Percentiles rank a stretch among this genome's conserved stretches.
Evolutionary conservation across 2,888 invertebrate species (phyloP).

Genomic region (Deroplatys truncata): DNA sequence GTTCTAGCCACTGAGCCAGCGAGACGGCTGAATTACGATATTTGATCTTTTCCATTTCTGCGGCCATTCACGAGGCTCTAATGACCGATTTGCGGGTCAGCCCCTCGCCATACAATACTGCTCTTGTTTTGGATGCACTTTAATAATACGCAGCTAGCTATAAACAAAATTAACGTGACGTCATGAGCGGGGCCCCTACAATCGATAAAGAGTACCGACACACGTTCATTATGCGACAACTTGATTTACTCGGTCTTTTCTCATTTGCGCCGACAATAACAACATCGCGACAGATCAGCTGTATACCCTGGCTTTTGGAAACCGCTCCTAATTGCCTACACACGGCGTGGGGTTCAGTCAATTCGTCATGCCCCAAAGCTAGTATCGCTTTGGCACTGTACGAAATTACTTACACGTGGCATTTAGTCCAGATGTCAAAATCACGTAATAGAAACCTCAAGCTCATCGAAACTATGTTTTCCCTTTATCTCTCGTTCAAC

Average conservation of each 20-base stretch:
- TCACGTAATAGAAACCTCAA: too few species aligned
- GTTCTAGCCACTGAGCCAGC: neutral
- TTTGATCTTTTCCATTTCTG: neutral
- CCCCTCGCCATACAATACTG: neutral
- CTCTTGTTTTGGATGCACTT: neutral
- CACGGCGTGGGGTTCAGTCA: too few species aligned
- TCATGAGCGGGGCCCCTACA: neutral
- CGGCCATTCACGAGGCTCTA: neutral
- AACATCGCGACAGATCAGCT: neutral
- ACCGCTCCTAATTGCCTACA: too few species aligned
- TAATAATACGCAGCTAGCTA: neutral
- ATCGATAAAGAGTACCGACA: neutral
- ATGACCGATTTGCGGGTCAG: neutral
- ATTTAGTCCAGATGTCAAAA: too few species aligned
- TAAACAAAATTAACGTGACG: neutral
- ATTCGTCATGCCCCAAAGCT: too few species aligned
- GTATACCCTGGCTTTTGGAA: too few species aligned
- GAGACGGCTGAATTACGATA: neutral
- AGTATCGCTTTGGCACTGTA: too few species aligned
- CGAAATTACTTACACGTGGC: too few species aligned
- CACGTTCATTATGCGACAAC: neutral
- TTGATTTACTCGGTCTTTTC: neutral
- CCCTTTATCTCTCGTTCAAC: too few species aligned
- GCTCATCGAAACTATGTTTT: too few species aligned
- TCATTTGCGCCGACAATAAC: neutral